These are phyloP conservation scores for Rotaria sp. DNA, from an alignment of 2,888 invertebrate genomes.

Conservation along the genomic window DNA sequence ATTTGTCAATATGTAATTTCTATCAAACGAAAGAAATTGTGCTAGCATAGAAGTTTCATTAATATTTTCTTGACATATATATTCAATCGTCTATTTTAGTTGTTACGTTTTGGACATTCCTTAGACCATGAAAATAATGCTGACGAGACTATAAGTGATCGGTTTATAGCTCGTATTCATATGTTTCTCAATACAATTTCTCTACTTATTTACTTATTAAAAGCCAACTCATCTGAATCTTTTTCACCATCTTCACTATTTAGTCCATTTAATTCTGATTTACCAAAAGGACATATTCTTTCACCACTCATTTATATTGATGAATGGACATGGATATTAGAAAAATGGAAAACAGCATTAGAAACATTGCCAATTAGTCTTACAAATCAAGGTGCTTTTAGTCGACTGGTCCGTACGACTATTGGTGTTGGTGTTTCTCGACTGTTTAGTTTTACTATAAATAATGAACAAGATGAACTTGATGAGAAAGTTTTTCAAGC, in stretches of 20 bases:
- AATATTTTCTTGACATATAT: too few species aligned
- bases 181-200: background rate
- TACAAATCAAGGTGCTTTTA: background rate
- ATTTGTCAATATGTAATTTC: too few species aligned
- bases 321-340: conserved; percentile 2
- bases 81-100: background rate
- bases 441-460: background rate
- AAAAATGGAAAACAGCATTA: background rate
- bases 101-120: background rate
- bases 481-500: background rate
- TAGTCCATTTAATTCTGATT: background rate
- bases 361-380: background rate
- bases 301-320: background rate
- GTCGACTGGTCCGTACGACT: background rate
- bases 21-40: too few species aligned
- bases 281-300: background rate
- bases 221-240: background rate
- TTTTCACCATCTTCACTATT: background rate
- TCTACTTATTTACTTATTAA: background rate
- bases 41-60: too few species aligned
- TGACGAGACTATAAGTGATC: background rate
- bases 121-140: background rate
- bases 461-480: background rate
- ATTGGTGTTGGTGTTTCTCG: background rate
- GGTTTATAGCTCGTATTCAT: background rate